Base-by-base conservation (phyloP, 2,797 vertebrate genomes). In the Lepus townsendii region DNA sequence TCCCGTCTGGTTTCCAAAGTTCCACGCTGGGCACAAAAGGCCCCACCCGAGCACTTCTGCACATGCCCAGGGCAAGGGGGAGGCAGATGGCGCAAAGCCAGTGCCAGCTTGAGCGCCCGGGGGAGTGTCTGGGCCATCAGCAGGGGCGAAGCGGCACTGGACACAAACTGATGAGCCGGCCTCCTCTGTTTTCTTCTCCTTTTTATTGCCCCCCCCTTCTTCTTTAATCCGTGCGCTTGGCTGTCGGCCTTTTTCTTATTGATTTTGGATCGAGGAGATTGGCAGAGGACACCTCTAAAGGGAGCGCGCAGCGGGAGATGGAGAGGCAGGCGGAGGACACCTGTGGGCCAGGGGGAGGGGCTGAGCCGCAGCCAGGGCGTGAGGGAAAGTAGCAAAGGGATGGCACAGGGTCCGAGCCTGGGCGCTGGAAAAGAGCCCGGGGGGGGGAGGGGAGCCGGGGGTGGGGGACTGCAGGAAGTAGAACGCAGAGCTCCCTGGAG, bases 251-350 rank as follows among this genome's bases (percentile, higher is more conserved):
- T 97, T 96, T 95, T 89, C 72, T 93, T 83, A 78, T 89, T 89
- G 89, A 96, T 96, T 96, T 94, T 92, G 88, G 88, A 92, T 95
- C 95, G 88, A 79, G 75, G 68, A 92, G 86, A 88, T 88, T 0
- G 0, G 73, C 85, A 93, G 73, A 95, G 95, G 78, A 90, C 91
- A 95, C 75, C 69, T 95, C 57, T 77, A 69, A 85, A 85, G 75
- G 57, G 66, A 96, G 72, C 93, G 47, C 93, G 63, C 0, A 3
- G 84, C 60, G 24, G 22, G 78, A 90, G 80, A 69, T 47, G 30
- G 9, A 57, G 77, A 87, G 26, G 60, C 26, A 27, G 82, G 42
- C 42, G 42, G 42, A 47, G 42, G 42, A 8, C 42, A 47, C 42
- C 42, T 47, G 42, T 22, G 22, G 83, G 62, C 63, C 73, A 0